phyloP scores from a whole-genome alignment of 2,888 invertebrate species.

The Graphium colonna region DNA sequence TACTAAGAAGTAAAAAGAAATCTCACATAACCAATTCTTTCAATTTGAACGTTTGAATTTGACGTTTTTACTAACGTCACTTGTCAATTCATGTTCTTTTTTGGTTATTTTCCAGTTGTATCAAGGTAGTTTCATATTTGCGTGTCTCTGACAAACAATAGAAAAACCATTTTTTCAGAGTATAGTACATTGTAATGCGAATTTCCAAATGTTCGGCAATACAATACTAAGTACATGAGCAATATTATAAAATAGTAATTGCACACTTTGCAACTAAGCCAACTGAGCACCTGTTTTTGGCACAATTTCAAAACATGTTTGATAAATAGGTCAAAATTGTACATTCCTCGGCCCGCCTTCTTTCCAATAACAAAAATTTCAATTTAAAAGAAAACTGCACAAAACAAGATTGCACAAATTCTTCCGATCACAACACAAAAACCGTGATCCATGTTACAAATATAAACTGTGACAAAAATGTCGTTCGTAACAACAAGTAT shows the following conservation, averaged over 20 bases:
- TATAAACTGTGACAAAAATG: conserved; percentile 18
- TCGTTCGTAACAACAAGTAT: conserved; percentile 17
- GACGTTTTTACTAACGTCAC: neutral
- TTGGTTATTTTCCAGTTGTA: too few species aligned
- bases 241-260: conserved; percentile 17
- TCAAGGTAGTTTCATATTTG: too few species aligned
- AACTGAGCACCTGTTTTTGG: conserved; percentile 19
- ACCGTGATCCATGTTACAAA: neutral
- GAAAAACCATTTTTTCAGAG: neutral
- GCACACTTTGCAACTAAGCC: conserved; percentile 16
- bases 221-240: conserved; percentile 2
- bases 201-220: neutral
- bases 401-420: neutral
- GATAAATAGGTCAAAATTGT: neutral
- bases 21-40: too few species aligned
- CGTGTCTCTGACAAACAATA: neutral
- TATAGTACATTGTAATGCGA: neutral
- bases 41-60: too few species aligned
- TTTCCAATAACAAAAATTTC: conserved; percentile 1
- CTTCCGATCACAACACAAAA: neutral
- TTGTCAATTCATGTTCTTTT: neutral
- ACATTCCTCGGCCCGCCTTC: neutral
- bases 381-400: neutral
- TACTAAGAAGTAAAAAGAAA: too few species aligned
- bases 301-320: neutral